Evolutionary conservation across 23 tunicate genomes (phyloP).

Genomic region (Phallusia fumigata): DNA sequence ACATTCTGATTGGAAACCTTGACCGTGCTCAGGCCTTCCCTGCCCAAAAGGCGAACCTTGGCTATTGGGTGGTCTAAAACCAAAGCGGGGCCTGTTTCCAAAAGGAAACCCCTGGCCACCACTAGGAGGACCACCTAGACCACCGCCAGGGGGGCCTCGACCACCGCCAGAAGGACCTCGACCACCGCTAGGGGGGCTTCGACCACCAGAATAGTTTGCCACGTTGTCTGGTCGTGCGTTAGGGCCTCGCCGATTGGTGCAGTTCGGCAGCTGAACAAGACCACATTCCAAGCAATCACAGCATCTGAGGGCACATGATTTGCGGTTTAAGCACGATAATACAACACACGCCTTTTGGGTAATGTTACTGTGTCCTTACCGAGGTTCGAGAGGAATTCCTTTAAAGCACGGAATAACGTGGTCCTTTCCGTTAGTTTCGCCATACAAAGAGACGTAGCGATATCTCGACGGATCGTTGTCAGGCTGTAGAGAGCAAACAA

Average conservation of each 20-base stretch:
- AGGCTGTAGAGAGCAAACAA: background rate
- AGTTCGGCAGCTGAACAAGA: background rate
- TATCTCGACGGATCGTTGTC: constrained; percentile 10
- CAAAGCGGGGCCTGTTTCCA: background rate
- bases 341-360: no score
- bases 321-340: no score
- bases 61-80: background rate
- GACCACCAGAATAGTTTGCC: background rate
- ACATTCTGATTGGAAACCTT: background rate
- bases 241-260: background rate
- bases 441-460: constrained; percentile 18
- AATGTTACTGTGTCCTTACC: background rate
- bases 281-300: constrained; percentile 22
- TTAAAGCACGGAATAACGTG: constrained; percentile 19
- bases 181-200: background rate
- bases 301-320: background rate
- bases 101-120: background rate
- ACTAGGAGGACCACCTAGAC: constrained; percentile 10
- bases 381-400: constrained; percentile 8
- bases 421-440: background rate
- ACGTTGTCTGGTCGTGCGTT: background rate
- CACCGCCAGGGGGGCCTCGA: background rate
- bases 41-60: background rate
- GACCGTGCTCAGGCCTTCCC: background rate
- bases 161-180: background rate